Base-by-base conservation (phyloP, 2,797 vertebrate species). In the Notoglanidium macrostoma region DNA sequence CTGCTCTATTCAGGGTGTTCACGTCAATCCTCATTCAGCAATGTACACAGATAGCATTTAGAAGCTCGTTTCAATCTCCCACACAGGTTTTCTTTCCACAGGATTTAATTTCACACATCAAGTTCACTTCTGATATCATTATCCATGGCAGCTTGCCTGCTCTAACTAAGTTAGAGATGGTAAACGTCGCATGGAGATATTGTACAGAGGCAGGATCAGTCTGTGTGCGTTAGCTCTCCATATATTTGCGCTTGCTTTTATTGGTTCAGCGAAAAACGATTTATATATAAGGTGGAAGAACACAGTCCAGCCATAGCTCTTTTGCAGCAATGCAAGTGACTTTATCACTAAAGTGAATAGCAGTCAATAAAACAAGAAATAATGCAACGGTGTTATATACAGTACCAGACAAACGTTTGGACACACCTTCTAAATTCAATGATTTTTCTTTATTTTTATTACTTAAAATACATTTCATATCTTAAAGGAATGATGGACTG, bases 41-140 rank as follows among this genome's bases (percentile, higher is more conserved):
- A 78, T 63, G 78, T 81, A 65, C 86, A 88, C 84, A 86, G 84
- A 89, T 85, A 87, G 85, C 86, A 87, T 90, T 91, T 90, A 91
- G 82, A 83, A 86, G n/a, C 85, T 88, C 80, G 87, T 90, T 91
- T 90, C 84, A 90, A 91, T 91, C 89, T 91, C 86, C 77, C 84
- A 87, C 76, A 46, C 78, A 76, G 86, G 84, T 86, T 90, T 90
- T 89, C 83, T 88, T 89, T 81, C 77, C 84, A 85, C 88, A 54
- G 85, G 76, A 91, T 89, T 89, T 88, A 90, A 90, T 89, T 90
- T 85, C 79, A 87, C 86, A 82, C 90, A 90, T 90, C 87, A 91
- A 81, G 90, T 90, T 90, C 87, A 89, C 86, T 91, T 90, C 78
- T 89, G 90, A 91, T 91, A 88, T 90, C 88, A 90, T 91, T 91